A percentile compares a stretch with the other conserved stretches of the same genome.
Conservation (phyloP, 2,113 vertebrate genomes). For the Eupsittula cactorum region DNA sequence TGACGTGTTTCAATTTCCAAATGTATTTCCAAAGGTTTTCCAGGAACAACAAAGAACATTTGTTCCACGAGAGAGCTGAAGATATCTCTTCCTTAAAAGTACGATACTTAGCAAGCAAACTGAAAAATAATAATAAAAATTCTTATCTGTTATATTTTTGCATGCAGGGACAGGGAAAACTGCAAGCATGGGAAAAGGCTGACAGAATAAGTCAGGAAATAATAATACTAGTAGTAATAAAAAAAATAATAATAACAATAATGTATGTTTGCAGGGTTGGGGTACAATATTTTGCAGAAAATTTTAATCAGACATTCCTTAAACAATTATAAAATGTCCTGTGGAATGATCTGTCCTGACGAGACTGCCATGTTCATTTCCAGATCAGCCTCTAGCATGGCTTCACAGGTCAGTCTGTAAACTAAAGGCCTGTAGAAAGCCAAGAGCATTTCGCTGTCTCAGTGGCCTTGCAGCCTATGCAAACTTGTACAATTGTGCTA, state of each 20-base stretch:
- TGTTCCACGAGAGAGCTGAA: neutral
- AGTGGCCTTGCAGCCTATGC: neutral
- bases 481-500: neutral
- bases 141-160: neutral
- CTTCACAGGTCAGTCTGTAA: neutral
- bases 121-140: neutral
- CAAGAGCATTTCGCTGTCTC: neutral
- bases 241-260: neutral
- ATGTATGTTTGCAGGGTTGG: neutral
- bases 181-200: neutral
- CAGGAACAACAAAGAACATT: neutral
- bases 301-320: neutral
- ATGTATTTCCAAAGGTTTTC: neutral
- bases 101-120: neutral
- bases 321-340: neutral
- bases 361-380: neutral
- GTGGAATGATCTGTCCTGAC: neutral
- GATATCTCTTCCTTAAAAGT: neutral
- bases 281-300: neutral
- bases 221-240: neutral
- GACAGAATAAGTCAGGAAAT: neutral
- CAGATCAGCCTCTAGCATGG: neutral
- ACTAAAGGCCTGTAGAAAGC: neutral
- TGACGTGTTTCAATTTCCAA: neutral
- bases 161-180: neutral